Conservation (phyloP, 2,888 invertebrate species). For the Pollenia amentaria region DNA sequence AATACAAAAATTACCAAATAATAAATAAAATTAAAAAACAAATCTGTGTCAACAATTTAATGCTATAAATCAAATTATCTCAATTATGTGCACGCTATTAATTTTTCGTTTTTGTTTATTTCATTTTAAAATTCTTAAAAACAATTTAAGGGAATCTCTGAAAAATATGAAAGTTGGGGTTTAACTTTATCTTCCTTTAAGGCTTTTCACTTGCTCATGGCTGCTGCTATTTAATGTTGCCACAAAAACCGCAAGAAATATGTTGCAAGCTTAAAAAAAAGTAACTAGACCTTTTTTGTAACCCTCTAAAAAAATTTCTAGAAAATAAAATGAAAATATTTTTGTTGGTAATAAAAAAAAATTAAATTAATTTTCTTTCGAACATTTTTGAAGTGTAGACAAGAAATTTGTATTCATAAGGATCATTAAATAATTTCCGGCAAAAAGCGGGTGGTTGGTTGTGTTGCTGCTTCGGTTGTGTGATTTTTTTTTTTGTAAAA, state of each 20-base stretch:
- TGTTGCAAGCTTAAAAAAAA: constrained; percentile 14
- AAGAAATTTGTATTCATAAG: constrained; percentile 71
- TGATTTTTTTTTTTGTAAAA: background rate
- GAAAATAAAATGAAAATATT: background rate
- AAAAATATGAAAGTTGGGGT: background rate
- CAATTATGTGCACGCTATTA: constrained; percentile 78
- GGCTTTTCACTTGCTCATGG: constrained; percentile 62
- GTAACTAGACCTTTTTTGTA: constrained; percentile 44
- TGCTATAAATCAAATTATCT: constrained; percentile 76
- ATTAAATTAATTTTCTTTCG: constrained; percentile 29
- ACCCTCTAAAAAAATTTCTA: constrained; percentile 8
- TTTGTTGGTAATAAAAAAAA: constrained; percentile 24
- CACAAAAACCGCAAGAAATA: constrained; percentile 57
- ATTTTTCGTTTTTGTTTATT: constrained; percentile 59
- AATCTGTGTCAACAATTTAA: constrained; percentile 67
- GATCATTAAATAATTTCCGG: constrained; percentile 82
- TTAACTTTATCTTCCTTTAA: constrained; percentile 42
- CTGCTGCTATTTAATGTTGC: constrained; percentile 25
- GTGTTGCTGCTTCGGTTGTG: background rate
- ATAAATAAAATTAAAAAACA: constrained; percentile 37
- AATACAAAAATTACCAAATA: constrained; percentile 41
- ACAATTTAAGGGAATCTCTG: constrained; percentile 43
- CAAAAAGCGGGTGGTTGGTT: constrained; percentile 11
- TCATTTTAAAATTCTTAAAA: constrained; percentile 73
- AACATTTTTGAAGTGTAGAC: background rate